Conservation (phyloP, 2,797 vertebrate species). For the Acanthurus lineatus region DNA sequence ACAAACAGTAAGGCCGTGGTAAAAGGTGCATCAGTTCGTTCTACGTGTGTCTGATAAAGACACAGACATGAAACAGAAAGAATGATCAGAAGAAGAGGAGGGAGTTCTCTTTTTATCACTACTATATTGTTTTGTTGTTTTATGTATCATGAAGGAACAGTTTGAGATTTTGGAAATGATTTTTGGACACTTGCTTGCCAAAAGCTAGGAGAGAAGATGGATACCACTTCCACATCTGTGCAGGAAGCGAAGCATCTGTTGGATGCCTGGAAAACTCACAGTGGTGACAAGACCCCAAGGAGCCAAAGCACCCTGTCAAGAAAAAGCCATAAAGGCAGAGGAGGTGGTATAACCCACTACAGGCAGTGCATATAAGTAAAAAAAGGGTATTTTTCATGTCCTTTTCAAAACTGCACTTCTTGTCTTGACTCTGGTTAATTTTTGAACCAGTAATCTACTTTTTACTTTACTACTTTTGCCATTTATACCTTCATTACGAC, state of each 20-base stretch:
- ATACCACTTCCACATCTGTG: neutral
- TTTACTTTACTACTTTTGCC: too few relatives aligned
- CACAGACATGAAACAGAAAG: conserved; percentile 14
- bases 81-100: neutral
- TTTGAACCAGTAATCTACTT: too few relatives aligned
- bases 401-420: too few relatives aligned
- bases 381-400: too few relatives aligned
- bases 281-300: neutral
- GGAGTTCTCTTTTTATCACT: conserved; percentile 1
- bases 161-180: conserved; percentile 2
- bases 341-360: too few relatives aligned
- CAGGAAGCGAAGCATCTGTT: neutral
- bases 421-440: too few relatives aligned
- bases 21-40: conserved; percentile 41
- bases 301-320: neutral
- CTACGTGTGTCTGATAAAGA: conserved; percentile 3
- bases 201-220: neutral
- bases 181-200: neutral
- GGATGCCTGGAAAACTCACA: conserved; percentile 1
- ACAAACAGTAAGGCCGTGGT: conserved; percentile 35
- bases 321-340: neutral
- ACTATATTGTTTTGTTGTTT: neutral
- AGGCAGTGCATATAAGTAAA: too few relatives aligned
- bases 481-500: too few relatives aligned
- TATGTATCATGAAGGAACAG: neutral